A percentile compares a stretch with the other conserved stretches of the same genome.
These are phyloP conservation scores for Macrotis lagotis DNA, from an alignment of 2,113 vertebrate species.

Conservation along the genomic window DNA sequence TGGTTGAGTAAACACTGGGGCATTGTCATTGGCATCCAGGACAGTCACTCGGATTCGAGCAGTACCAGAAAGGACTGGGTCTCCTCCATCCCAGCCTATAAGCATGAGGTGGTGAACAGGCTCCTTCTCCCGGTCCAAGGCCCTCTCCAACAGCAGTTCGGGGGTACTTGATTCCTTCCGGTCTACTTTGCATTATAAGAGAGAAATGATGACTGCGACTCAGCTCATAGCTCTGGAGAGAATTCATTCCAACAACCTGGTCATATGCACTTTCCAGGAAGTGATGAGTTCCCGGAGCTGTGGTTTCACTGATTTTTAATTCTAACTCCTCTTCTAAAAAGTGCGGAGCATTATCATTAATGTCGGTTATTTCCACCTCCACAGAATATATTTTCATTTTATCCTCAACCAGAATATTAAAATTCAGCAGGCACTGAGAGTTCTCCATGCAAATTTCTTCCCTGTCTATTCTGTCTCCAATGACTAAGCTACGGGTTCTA, in stretches of 20 bases:
- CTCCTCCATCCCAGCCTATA: conserved; percentile 86
- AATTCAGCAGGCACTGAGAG: conserved; percentile 80
- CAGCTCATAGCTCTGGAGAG: conserved; percentile 83
- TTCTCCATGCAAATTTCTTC: conserved; percentile 83
- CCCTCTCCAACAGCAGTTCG: conserved; percentile 85
- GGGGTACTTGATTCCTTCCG: conserved; percentile 82
- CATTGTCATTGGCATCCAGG: conserved; percentile 84
- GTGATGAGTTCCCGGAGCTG: conserved; percentile 86
- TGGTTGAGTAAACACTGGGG: conserved; percentile 76
- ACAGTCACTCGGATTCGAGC: conserved; percentile 82
- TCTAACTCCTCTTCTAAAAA: conserved; percentile 82
- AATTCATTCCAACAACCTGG: conserved; percentile 83
- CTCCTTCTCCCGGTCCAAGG: conserved; percentile 84
- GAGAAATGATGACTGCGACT: conserved; percentile 81
- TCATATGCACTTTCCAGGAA: conserved; percentile 82
- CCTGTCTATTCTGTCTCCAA: conserved; percentile 84
- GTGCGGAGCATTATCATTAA: conserved; percentile 85
- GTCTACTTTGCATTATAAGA: conserved; percentile 79
- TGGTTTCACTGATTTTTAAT: conserved; percentile 87
- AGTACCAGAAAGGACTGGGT: conserved; percentile 84
- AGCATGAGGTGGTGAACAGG: conserved; percentile 78
- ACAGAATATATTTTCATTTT: conserved; percentile 85
- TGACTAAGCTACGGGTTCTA: conserved; percentile 79
- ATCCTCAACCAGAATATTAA: conserved; percentile 84
- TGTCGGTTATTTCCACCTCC: conserved; percentile 83